phyloP scores from a whole-genome alignment of 2,888 invertebrate species.

The Anorthoa munda region DNA sequence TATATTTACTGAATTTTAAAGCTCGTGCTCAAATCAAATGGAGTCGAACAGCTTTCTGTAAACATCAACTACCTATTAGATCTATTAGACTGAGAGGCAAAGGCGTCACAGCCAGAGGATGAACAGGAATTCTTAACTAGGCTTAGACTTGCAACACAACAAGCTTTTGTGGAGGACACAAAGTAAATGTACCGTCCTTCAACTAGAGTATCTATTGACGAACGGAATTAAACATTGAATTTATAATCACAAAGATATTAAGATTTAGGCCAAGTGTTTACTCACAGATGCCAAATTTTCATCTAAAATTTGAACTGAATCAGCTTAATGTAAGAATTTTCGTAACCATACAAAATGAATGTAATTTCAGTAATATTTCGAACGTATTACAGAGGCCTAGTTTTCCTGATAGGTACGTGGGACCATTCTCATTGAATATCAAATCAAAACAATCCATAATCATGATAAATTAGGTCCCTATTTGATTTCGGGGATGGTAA shows the following conservation, averaged over 20 bases:
- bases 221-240: conserved; percentile 68
- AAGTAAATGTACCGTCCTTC: conserved; percentile 85
- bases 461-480: conserved; percentile 83
- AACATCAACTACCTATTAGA: conserved; percentile 66
- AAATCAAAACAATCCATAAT: conserved; percentile 85
- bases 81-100: conserved; percentile 75
- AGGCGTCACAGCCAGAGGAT: conserved; percentile 66
- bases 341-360: conserved; percentile 56
- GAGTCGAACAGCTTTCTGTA: conserved; percentile 61
- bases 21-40: conserved; percentile 69
- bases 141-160: conserved; percentile 55
- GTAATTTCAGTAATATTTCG: conserved; percentile 53
- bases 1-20: conserved; percentile 60
- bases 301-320: conserved; percentile 63
- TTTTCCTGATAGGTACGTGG: conserved; percentile 85
- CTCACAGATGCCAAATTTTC: conserved; percentile 75
- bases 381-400: conserved; percentile 80
- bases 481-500: conserved; percentile 83
- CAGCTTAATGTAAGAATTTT: conserved; percentile 57
- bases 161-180: conserved; percentile 76
- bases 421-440: conserved; percentile 89
- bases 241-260: conserved; percentile 68
- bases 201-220: conserved; percentile 71
- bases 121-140: conserved; percentile 69
- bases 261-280: conserved; percentile 74